A percentile compares a stretch with the other conserved stretches of the same genome.
These are phyloP conservation scores for Hypomecis atomaria DNA, from an alignment of 2,888 invertebrate species.

Conservation along the genomic window DNA sequence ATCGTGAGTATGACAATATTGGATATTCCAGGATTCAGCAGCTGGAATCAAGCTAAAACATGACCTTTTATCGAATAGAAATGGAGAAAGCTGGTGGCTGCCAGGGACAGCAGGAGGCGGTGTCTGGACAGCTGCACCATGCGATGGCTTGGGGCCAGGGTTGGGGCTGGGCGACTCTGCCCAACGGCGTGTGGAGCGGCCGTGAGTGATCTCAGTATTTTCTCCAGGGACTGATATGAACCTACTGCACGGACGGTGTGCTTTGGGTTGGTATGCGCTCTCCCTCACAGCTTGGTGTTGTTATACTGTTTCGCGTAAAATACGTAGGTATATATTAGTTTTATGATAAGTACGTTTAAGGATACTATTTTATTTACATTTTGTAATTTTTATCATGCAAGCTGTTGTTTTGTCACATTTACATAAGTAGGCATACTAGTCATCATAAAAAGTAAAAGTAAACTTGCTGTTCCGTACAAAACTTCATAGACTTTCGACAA, in stretches of 20 bases:
- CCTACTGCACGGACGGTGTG: constrained; percentile 26
- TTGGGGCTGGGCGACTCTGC: constrained; percentile 87
- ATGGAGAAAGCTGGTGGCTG: constrained; percentile 53
- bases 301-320: constrained; percentile 7
- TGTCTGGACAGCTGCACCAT: constrained; percentile 72
- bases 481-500: too few species aligned
- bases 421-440: too few species aligned
- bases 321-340: constrained; percentile 14
- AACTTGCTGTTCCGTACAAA: too few species aligned
- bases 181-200: constrained; percentile 84
- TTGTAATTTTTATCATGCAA: too few species aligned
- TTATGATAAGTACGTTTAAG: not conserved
- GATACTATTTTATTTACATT: too few species aligned
- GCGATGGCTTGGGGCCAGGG: constrained; percentile 87
- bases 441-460: too few species aligned
- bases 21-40: constrained; percentile 17
- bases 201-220: constrained; percentile 60
- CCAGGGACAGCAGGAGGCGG: constrained; percentile 60
- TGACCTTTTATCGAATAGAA: constrained; percentile 35
- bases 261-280: constrained; percentile 15
- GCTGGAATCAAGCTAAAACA: constrained; percentile 27
- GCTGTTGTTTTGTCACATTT: too few species aligned
- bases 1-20: constrained; percentile 14
- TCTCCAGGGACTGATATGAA: constrained; percentile 19
- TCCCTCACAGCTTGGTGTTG: constrained; percentile 17